Evolutionary conservation across 1,140 invertebrate genomes (phyloP), one percentile per base, ranked within the genome.

Genomic region (Euura lappo): DNA sequence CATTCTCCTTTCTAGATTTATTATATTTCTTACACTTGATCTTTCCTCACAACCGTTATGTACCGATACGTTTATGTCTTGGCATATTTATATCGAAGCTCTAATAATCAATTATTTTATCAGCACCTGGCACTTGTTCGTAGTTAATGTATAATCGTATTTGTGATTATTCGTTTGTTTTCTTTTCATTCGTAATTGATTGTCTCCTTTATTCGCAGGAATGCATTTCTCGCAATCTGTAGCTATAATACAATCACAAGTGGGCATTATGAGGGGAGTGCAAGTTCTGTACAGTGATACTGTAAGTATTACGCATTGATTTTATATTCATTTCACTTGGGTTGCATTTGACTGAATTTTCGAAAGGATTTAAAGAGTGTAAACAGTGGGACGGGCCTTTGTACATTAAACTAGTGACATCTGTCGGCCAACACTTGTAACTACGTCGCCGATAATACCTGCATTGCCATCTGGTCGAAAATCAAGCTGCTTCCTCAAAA

Each of bases 161-260:
- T 60, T 60, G 51, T 60, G 10, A 6, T 11, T 60, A 8, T 60
- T 11, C 51, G 10, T n/a, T 60, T 6, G 51, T 60, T 60, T 60
- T 60, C 13, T 60, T 60, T n/a, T 60, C 51, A 60, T 60, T 60
- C 51, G 1, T 28, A 28, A 28, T 28, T 28, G 28, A 28, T 28
- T 68, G 43, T 73, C 68, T 51, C 80, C 80, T 85, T 85, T 80
- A 83, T 79, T 93, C 93, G 69, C 89, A 98, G 96, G 96, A 79
- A 98, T 98, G 97, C 96, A 98, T 90, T 98, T 98, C 90, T 97
- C 96, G 78, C 97, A 98, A 88, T 95, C 96, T 78, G 96, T 98
- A 79, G 94, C 96, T 74, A 97, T 98, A 81, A 94, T 98, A 84
- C 96, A 98, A 87, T 95, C 94, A 81, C 92, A 97, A 94, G 92